These are phyloP conservation scores for Vulpes lagopus DNA, from an alignment of 2,113 vertebrate species.

Conservation along the genomic window DNA sequence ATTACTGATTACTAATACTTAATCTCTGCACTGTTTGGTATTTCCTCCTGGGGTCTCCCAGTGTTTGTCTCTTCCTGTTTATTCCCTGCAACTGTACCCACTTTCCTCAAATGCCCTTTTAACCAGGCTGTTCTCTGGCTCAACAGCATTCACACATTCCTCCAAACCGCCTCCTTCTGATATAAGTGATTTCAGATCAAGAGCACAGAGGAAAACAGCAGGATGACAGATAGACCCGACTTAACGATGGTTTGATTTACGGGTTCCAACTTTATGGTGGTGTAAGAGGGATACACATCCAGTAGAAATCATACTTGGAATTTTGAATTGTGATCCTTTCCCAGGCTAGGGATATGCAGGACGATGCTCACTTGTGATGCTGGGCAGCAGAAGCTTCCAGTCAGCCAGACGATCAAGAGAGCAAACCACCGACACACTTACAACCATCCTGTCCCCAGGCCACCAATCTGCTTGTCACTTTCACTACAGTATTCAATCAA, in stretches of 20 bases:
- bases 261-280: not conserved
- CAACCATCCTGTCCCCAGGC: not conserved
- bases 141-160: not conserved
- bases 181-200: not conserved
- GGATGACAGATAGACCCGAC: not conserved
- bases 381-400: not conserved
- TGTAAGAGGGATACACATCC: too few relatives aligned
- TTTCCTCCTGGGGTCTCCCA: not conserved
- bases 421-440: not conserved
- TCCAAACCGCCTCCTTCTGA: not conserved
- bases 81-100: not conserved
- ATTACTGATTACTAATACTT: not conserved
- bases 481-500: not conserved
- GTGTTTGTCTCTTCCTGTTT: not conserved
- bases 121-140: not conserved
- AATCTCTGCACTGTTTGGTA: not conserved
- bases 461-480: not conserved
- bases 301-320: not conserved
- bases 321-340: not conserved
- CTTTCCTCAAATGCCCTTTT: not conserved
- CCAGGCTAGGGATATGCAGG: not conserved
- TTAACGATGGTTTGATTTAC: not conserved
- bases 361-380: not conserved
- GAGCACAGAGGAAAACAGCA: not conserved
- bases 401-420: not conserved